These are phyloP conservation scores for Aphidoletes aphidimyza DNA, from an alignment of 2,888 invertebrate species.

Conservation along the genomic window DNA sequence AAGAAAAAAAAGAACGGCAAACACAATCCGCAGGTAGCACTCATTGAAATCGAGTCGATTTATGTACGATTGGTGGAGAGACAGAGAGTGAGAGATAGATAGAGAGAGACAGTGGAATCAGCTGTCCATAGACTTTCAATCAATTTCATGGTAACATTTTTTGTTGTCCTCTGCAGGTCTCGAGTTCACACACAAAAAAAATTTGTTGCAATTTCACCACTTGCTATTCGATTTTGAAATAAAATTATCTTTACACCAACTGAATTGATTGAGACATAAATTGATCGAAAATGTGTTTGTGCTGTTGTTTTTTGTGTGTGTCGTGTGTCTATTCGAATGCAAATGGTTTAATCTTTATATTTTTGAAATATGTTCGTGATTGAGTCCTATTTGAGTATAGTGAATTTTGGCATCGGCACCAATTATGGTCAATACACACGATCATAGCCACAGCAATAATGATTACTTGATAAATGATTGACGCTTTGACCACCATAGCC, in stretches of 20 bases:
- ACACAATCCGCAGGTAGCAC: background rate
- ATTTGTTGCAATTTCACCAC: background rate
- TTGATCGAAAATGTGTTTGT: background rate
- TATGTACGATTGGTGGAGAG: background rate
- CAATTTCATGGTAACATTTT: background rate
- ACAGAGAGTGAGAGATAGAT: background rate
- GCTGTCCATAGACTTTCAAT: background rate
- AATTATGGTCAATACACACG: background rate
- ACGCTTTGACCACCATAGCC: background rate
- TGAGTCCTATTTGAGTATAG: background rate
- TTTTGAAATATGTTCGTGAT: background rate
- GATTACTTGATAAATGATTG: conserved; percentile 38
- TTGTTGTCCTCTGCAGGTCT: background rate
- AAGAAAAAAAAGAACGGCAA: no score
- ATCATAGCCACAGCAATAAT: background rate
- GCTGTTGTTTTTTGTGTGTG: background rate
- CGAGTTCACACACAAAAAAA: no score
- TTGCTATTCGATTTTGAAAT: conserved; percentile 7
- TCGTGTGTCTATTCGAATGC: background rate
- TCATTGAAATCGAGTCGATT: background rate
- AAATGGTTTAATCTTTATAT: background rate
- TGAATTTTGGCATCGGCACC: background rate
- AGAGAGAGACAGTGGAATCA: background rate
- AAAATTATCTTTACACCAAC: background rate
- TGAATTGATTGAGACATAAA: conserved; percentile 18